Conservation (phyloP, 2,113 vertebrate species). For the Piprites chloris region DNA sequence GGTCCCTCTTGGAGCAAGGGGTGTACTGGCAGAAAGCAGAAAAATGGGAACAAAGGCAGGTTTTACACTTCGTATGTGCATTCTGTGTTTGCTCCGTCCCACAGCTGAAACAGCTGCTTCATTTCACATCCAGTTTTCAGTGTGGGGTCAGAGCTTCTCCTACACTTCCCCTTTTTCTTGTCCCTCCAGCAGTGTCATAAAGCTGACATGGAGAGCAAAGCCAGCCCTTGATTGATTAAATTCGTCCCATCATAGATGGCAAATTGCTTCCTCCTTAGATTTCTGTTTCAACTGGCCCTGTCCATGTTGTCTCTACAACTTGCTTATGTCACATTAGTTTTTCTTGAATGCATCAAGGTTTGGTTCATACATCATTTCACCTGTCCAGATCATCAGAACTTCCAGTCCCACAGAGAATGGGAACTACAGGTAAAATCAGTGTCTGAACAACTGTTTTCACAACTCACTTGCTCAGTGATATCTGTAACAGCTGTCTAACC, state of each 20-base stretch:
- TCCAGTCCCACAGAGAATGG: neutral
- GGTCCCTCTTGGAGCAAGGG: neutral
- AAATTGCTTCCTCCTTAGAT: neutral
- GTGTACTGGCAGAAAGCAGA: neutral
- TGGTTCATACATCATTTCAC: neutral
- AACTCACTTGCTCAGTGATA: neutral
- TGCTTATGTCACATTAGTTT: rapidly evolving
- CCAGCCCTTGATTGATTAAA: neutral
- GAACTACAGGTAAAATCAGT: neutral
- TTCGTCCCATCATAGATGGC: neutral
- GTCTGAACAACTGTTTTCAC: conserved; percentile 5
- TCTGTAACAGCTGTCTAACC: neutral
- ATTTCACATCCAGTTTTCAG: neutral
- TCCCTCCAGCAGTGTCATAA: neutral
- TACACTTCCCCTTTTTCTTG: neutral
- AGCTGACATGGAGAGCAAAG: neutral
- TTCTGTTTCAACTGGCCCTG: neutral
- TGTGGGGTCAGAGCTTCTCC: neutral
- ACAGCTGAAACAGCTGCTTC: neutral
- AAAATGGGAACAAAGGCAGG: neutral
- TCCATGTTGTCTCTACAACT: neutral
- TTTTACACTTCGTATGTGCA: neutral
- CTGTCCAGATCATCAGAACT: neutral
- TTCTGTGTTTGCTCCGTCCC: neutral
- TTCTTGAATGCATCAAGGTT: neutral